Evolutionary conservation across 1,140 invertebrate genomes (phyloP).

Genomic region (Musca domestica): DNA sequence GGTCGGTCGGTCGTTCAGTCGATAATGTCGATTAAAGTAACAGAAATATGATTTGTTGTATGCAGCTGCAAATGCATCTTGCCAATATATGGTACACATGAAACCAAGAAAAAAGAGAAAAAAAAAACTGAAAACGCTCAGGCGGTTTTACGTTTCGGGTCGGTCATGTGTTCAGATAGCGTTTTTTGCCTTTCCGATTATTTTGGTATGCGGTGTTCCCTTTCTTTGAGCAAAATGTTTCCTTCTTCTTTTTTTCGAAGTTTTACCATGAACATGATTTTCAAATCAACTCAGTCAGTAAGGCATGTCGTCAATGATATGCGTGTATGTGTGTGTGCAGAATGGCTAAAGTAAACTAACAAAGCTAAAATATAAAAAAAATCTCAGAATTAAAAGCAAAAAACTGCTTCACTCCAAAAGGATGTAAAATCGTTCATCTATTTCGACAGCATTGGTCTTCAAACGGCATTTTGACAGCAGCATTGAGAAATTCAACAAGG

Average conservation of each 20-base stretch:
- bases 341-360: no score
- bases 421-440: no score
- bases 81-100: no score
- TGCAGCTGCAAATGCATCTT: slow-evolving; percentile 21
- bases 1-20: not conserved
- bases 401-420: no score
- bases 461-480: no score
- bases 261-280: slow-evolving; percentile 22
- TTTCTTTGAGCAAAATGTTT: no score
- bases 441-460: no score
- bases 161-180: not conserved
- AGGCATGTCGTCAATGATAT: not conserved
- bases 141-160: not conserved
- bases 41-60: slow-evolving; percentile 20
- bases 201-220: not conserved
- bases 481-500: no score
- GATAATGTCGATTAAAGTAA: slow-evolving; percentile 20
- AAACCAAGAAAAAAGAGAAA: not conserved
- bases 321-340: no score
- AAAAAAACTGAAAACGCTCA: not conserved
- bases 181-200: not conserved
- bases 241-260: not conserved
- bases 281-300: slow-evolving; percentile 20
- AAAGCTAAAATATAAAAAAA: no score
- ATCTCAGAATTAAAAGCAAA: no score